phyloP scores from a whole-genome alignment of 2,113 vertebrate species.

The Vulpes ferrilata region DNA sequence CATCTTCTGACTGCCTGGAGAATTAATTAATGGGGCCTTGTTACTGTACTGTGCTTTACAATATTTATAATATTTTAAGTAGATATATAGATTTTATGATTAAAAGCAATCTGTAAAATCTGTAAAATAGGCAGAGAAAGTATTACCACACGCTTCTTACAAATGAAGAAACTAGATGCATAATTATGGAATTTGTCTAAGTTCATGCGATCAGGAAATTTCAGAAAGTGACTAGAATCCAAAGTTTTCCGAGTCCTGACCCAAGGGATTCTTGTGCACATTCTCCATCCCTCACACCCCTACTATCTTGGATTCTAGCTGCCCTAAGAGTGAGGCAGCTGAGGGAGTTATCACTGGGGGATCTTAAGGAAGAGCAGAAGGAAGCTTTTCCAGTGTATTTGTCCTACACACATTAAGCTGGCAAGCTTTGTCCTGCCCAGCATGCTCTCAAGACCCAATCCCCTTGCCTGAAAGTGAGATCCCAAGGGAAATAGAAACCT shows the following conservation, averaged over 20 bases:
- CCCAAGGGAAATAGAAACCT: neutral
- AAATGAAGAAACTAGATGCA: neutral
- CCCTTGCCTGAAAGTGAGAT: neutral
- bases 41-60: neutral
- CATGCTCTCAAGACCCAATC: neutral
- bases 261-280: neutral
- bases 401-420: neutral
- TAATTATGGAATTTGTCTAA: neutral
- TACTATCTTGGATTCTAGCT: neutral
- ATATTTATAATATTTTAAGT: neutral
- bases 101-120: conserved; percentile 22
- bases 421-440: neutral
- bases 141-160: neutral
- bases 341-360: neutral
- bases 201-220: neutral
- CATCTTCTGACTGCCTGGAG: neutral
- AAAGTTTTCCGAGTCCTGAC: neutral
- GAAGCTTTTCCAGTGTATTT: neutral
- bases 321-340: neutral
- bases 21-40: neutral
- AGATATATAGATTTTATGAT: neutral
- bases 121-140: neutral
- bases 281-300: too few species aligned
- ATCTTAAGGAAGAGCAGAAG: neutral
- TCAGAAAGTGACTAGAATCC: neutral